phyloP scores from a whole-genome alignment of 1,140 invertebrate genomes.

The Augochlora pura region DNA sequence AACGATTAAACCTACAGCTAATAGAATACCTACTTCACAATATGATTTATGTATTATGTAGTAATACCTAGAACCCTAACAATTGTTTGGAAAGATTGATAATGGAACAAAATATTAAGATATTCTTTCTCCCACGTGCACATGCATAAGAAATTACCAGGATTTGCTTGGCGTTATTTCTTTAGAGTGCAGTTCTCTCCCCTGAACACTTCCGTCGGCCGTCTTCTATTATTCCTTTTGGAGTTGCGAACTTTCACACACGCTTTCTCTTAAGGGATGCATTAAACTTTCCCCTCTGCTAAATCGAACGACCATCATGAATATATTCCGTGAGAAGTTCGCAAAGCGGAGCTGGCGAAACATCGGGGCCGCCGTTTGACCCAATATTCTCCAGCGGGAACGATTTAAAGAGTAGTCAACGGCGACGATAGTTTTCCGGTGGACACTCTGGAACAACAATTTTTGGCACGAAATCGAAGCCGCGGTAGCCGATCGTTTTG shows the following conservation, averaged over 20 bases:
- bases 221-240: neutral
- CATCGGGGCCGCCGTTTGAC: neutral
- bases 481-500: too few relatives aligned
- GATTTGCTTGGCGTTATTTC: neutral
- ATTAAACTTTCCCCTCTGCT: conserved; percentile 2
- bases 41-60: too few relatives aligned
- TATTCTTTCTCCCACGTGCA: neutral
- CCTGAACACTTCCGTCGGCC: neutral
- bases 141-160: neutral
- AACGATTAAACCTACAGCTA: too few relatives aligned
- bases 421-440: neutral
- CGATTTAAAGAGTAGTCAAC: neutral
- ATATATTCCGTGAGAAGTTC: conserved; percentile 22
- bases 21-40: too few relatives aligned
- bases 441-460: neutral
- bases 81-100: too few relatives aligned
- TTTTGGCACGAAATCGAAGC: neutral
- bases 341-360: conserved; percentile 4
- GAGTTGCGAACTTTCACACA: neutral
- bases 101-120: neutral
- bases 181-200: too few relatives aligned
- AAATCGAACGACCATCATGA: conserved; percentile 8
- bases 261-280: neutral
- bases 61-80: too few relatives aligned
- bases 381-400: neutral